A percentile compares a stretch with the other conserved stretches of the same genome.
Conservation (phyloP, 1,140 invertebrate species). For the Globodera rostochiensis region DNA sequence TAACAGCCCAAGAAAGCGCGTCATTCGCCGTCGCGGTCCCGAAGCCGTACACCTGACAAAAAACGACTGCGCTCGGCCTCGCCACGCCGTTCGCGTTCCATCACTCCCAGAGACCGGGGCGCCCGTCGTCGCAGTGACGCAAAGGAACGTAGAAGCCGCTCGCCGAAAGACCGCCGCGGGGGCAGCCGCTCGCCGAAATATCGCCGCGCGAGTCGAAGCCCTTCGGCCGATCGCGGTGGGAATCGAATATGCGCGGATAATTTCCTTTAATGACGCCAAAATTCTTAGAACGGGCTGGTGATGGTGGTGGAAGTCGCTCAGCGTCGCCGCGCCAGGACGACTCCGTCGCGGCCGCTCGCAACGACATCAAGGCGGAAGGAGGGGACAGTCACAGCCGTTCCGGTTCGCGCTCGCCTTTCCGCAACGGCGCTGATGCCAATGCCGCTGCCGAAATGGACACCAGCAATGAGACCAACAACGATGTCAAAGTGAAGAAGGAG, state of each 20-base stretch:
- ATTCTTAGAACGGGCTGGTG: no score
- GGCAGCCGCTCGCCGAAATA: not conserved
- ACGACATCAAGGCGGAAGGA: not conserved
- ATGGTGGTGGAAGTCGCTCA: not conserved
- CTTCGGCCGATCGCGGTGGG: not conserved
- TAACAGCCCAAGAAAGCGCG: constrained; percentile 17
- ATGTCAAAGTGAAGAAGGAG: not conserved
- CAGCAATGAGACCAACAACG: not conserved
- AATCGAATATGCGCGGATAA: not conserved
- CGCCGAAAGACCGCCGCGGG: not conserved
- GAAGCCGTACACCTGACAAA: constrained; percentile 13
- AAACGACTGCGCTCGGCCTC: constrained; percentile 8
- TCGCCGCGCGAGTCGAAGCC: not conserved
- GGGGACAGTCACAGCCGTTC: constrained; percentile 22
- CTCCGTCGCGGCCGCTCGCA: not conserved
- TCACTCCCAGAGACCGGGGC: constrained; percentile 8
- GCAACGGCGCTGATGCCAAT: constrained; percentile 17
- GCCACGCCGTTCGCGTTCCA: constrained; percentile 28
- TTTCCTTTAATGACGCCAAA: not conserved
- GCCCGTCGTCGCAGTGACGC: not conserved
- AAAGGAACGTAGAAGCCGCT: not conserved
- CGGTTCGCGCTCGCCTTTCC: constrained; percentile 28
- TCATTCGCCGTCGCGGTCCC: constrained; percentile 31
- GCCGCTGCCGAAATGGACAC: not conserved
- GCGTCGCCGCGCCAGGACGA: not conserved